Base-by-base conservation (phyloP, 1,140 invertebrate genomes). In the Plectrocnemia conspersa region DNA sequence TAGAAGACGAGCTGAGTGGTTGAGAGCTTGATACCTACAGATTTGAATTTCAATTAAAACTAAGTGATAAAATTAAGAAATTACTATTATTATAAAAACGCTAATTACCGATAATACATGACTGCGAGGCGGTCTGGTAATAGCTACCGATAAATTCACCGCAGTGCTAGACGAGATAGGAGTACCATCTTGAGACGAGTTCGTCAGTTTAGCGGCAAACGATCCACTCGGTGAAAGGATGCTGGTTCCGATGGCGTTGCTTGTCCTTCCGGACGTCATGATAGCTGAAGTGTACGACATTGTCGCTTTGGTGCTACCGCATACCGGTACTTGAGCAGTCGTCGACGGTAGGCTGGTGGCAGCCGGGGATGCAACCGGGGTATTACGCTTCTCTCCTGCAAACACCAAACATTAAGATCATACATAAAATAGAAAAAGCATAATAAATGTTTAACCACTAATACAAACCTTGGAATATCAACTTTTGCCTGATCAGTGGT, bases 241-340 rank as follows among this genome's bases (percentile, higher is more conserved):
- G 38, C 23, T 47, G 46, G 52, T 32, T 42, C 70, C 63, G 27
- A 45, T 47, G 44, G 23, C 10, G 42, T 10, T 7, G 29, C 22
- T n/a, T 15, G 53, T 41, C 21, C 58, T 54, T 24, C 73, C 71
- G 7, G 74, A 68, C 2, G 77, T 77, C 76, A 79, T 81, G 40
- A 82, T 80, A 40, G 79, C 79, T 52, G 73, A 77, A 13, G 81
- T 80, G 58, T 83, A 81, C 1, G 79, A 80, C 75, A 79, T 80
- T 18, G 79, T 84, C 38, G 78, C 79, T 61, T 79, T 79, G n/a
- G 76, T 79, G 4, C 73, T 71, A 18, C 15, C 42, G 52, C 21
- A 16, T 45, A 54, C 5, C 56, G 59, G 38, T 65, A 68, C 35
- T 56, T 55, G 45, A 62, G 24, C 52, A 16, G 44, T 16, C 15